A percentile compares a stretch with the other conserved stretches of the same genome.
phyloP scores from a whole-genome alignment of 2,888 invertebrate genomes.

The Morpho helenor region DNA sequence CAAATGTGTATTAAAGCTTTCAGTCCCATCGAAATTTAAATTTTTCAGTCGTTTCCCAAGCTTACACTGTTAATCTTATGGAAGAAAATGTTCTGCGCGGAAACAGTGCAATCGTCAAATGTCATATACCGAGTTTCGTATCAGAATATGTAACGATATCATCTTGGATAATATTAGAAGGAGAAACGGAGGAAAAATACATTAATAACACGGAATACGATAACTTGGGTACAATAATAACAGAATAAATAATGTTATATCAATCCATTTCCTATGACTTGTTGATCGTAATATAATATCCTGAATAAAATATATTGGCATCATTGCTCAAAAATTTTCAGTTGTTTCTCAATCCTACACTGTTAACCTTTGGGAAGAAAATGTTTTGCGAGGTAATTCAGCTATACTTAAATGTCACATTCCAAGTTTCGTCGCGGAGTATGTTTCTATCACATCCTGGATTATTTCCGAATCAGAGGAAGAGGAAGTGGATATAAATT shows the following conservation, averaged over 20 bases:
- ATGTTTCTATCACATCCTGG: conserved; percentile 92
- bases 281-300: too few species aligned
- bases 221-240: conserved; percentile 50
- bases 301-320: too few species aligned
- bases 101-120: conserved; percentile 93
- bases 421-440: conserved; percentile 95
- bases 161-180: conserved; percentile 91
- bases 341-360: conserved; percentile 94
- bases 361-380: conserved; percentile 95
- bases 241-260: conserved; percentile 7
- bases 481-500: conserved; percentile 68
- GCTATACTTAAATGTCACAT: conserved; percentile 95
- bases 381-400: conserved; percentile 93
- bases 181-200: conserved; percentile 75
- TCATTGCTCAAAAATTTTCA: conserved; percentile 53
- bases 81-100: conserved; percentile 94
- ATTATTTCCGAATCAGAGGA: conserved; percentile 84
- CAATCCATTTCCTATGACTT: conserved; percentile 23
- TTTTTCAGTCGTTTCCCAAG: conserved; percentile 92
- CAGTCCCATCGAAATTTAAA: conserved; percentile 10
- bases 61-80: conserved; percentile 93
- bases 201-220: conserved; percentile 57
- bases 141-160: conserved; percentile 93
- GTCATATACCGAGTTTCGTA: conserved; percentile 95
- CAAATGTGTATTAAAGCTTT: conserved; percentile 13